Evolutionary conservation across 2,113 vertebrate genomes (phyloP).

Genomic region (Trachemys scripta): DNA sequence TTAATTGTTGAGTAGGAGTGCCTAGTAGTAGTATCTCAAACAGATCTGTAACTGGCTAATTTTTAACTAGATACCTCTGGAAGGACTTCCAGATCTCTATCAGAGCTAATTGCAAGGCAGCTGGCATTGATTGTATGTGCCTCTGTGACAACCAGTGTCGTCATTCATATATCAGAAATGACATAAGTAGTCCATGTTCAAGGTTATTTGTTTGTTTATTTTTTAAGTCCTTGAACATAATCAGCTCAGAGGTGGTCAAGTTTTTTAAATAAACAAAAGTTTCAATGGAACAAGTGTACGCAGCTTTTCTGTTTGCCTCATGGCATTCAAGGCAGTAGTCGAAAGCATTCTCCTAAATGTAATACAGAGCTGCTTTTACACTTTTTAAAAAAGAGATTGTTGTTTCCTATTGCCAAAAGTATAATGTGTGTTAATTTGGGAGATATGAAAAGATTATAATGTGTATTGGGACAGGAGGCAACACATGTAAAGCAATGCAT

Average conservation of each 20-base stretch:
- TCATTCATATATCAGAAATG: neutral
- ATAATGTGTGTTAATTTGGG: neutral
- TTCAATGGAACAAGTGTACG: neutral
- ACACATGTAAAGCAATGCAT: neutral
- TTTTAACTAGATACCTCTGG: slow-evolving; percentile 21
- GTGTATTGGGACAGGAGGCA: neutral
- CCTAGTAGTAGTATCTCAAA: neutral
- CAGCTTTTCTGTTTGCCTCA: neutral
- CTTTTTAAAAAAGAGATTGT: neutral
- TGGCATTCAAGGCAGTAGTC: neutral
- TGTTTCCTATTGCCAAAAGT: neutral
- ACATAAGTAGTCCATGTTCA: neutral
- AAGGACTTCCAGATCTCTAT: neutral
- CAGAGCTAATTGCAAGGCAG: neutral
- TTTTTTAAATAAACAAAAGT: neutral
- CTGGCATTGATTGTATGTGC: neutral
- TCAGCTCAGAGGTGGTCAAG: neutral
- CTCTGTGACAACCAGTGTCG: neutral
- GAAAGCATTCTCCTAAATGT: neutral
- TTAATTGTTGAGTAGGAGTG: neutral
- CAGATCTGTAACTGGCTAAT: neutral
- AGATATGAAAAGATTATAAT: neutral
- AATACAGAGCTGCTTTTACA: neutral
- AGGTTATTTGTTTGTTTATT: slow-evolving; percentile 9
- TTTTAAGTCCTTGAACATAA: neutral